phyloP scores from a whole-genome alignment of 2,888 invertebrate species.

The Pasiphila rectangulata region DNA sequence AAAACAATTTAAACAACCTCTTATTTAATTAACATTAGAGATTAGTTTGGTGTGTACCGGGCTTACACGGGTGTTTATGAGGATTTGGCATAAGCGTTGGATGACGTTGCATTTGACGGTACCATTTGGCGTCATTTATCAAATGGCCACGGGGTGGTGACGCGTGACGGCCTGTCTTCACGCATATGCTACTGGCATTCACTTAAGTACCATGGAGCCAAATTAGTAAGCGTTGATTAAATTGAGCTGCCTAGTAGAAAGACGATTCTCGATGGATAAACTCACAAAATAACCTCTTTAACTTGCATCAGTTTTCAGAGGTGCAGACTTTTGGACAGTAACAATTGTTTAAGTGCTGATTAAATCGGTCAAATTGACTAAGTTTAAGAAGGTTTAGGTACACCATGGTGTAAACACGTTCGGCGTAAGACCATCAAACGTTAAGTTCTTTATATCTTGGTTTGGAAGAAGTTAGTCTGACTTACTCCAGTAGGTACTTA shows the following conservation, averaged over 20 bases:
- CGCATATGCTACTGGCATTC: conserved; percentile 20
- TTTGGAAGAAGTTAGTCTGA: neutral
- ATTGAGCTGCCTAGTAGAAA: no score
- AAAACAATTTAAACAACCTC: no score
- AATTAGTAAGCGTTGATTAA: no score
- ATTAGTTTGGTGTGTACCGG: neutral
- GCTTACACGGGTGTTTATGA: conserved; percentile 18
- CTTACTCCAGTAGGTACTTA: no score
- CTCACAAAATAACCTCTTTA: no score
- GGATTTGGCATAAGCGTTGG: conserved; percentile 25
- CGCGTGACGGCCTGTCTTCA: conserved; percentile 26
- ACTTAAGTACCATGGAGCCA: conserved; percentile 6
- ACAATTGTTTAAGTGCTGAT: neutral
- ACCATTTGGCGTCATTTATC: conserved; percentile 30
- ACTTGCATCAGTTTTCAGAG: no score
- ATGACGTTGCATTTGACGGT: conserved; percentile 30
- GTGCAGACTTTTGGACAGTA: no score
- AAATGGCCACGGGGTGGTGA: conserved; percentile 30
- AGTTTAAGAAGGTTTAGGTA: no score
- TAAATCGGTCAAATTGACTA: neutral
- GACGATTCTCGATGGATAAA: no score
- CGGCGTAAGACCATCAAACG: no score
- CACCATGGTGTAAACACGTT: no score
- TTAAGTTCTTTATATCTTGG: no score
- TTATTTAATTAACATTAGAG: neutral